Conservation (phyloP, 2,888 invertebrate species). For the Eristalinus aeneus region DNA sequence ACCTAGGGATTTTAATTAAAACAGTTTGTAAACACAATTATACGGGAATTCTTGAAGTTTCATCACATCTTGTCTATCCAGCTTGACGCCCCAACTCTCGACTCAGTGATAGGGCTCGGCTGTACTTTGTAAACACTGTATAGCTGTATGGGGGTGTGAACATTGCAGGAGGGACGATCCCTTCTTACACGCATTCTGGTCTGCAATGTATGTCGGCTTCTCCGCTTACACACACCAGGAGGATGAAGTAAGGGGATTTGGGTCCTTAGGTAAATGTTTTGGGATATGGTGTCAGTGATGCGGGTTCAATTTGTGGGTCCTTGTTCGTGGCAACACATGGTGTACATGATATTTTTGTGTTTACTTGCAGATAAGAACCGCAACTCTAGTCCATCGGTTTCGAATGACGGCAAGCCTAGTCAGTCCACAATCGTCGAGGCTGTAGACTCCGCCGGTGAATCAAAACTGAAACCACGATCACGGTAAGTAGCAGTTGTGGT, state of each 20-base stretch:
- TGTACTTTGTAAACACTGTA: conserved; percentile 5
- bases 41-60: neutral
- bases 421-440: conserved; percentile 76
- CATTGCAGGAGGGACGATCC: too few species aligned
- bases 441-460: conserved; percentile 80
- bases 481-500: conserved; percentile 74
- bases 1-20: conserved; percentile 11
- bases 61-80: neutral
- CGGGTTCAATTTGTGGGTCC: neutral
- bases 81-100: neutral
- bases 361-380: conserved; percentile 77
- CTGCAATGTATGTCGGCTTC: conserved; percentile 2
- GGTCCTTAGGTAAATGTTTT: neutral
- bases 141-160: conserved; percentile 8
- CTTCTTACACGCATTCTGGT: neutral
- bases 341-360: neutral
- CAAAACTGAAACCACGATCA: conserved; percentile 84
- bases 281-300: neutral
- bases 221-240: neutral
- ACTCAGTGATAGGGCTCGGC: neutral
- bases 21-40: conserved; percentile 9
- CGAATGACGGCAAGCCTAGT: conserved; percentile 75
- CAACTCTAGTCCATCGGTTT: conserved; percentile 79
- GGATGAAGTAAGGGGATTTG: neutral
- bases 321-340: neutral